phyloP scores from a whole-genome alignment of 2,888 invertebrate genomes.

The Raillietiella orientalis region DNA sequence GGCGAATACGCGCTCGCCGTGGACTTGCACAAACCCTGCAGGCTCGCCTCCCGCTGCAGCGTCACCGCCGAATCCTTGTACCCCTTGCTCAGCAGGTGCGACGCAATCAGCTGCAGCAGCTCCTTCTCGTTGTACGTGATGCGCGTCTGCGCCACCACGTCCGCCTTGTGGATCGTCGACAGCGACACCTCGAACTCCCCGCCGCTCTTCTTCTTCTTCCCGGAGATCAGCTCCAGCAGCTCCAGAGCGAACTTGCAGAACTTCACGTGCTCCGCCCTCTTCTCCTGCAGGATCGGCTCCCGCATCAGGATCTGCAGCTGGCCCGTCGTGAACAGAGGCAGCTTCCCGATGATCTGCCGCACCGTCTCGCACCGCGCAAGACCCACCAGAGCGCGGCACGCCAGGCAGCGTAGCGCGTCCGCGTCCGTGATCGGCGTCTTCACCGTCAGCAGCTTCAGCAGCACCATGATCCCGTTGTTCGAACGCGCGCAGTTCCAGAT shows the following conservation, averaged over 20 bases:
- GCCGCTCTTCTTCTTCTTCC: slow-evolving; percentile 38
- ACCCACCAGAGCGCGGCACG: slow-evolving; percentile 71
- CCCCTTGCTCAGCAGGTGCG: slow-evolving; percentile 47
- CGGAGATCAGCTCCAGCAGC: slow-evolving; percentile 59
- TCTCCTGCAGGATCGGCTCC: slow-evolving; percentile 87
- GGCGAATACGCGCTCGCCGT: too few species aligned
- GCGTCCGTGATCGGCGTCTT: slow-evolving; percentile 91
- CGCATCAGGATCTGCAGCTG: slow-evolving; percentile 75
- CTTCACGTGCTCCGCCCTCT: slow-evolving; percentile 68
- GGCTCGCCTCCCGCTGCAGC: slow-evolving; percentile 36
- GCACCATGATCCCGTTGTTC: slow-evolving; percentile 85
- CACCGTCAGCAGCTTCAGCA: slow-evolving; percentile 55
- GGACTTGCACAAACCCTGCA: too few species aligned
- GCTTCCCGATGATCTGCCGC: slow-evolving; percentile 70
- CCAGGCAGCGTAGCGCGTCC: slow-evolving; percentile 67
- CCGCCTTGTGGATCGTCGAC: slow-evolving; percentile 20
- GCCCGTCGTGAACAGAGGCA: slow-evolving; percentile 71
- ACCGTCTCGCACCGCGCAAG: slow-evolving; percentile 70
- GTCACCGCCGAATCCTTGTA: slow-evolving; percentile 31
- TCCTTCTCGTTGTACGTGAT: slow-evolving; percentile 84
- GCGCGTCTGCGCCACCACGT: slow-evolving; percentile 80
- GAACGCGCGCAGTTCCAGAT: slow-evolving; percentile 80
- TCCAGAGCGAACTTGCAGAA: slow-evolving; percentile 82
- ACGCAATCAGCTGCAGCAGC: slow-evolving; percentile 59
- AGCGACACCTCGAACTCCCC: slow-evolving; percentile 45